Percentiles rank a stretch among this genome's conserved stretches.
These are phyloP conservation scores for Kryphioiulus occultus DNA, from an alignment of 2,888 invertebrate genomes.

Conservation along the genomic window DNA sequence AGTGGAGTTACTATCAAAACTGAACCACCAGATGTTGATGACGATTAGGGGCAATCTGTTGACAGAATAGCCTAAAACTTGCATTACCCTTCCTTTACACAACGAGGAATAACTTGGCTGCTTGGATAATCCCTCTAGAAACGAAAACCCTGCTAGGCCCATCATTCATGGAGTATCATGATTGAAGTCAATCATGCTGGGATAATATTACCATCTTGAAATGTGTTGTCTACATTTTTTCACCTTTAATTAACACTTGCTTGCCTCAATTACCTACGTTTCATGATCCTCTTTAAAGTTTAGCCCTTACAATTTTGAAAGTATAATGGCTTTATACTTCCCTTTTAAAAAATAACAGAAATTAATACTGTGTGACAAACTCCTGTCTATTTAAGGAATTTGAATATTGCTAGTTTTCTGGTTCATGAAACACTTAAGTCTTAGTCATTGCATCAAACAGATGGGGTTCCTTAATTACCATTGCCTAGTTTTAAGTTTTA, in stretches of 20 bases:
- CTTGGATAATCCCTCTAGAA: background rate
- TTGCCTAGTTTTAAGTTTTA: background rate
- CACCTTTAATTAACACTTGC: background rate
- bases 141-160: background rate
- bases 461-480: background rate
- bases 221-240: background rate
- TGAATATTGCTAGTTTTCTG: background rate
- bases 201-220: background rate
- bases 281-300: background rate
- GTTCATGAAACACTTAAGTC: background rate
- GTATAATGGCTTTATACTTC: background rate
- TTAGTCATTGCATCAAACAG: background rate
- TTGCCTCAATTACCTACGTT: background rate
- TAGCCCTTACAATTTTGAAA: background rate
- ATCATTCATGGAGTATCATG: background rate
- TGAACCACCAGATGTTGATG: slow-evolving; percentile 48
- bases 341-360: background rate
- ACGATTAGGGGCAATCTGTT: background rate
- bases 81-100: background rate
- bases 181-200: background rate
- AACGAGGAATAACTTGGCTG: background rate
- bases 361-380: background rate
- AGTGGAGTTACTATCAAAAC: slow-evolving; percentile 44
- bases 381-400: background rate
- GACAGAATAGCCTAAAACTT: background rate